A percentile compares a stretch with the other conserved stretches of the same genome.
Conservation (phyloP, 2,888 invertebrate species). For the Acleris literana region DNA sequence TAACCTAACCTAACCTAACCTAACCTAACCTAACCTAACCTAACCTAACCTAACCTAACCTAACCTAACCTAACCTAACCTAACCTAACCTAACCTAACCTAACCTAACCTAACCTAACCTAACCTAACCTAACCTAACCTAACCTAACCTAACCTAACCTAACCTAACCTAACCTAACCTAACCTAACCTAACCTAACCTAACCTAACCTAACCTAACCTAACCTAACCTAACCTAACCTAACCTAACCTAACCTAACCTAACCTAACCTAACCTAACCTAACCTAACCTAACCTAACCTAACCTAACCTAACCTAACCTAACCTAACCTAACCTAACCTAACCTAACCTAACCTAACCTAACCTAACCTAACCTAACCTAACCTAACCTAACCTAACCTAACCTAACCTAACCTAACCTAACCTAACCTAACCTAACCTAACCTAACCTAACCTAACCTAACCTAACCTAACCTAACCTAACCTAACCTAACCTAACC, state of each 20-base stretch:
- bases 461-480: constrained; percentile 4
- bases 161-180: constrained; percentile 20
- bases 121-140: constrained; percentile 20
- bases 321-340: constrained; percentile 20
- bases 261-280: constrained; percentile 20
- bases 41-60: too few species aligned
- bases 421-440: constrained; percentile 20
- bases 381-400: constrained; percentile 20
- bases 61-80: too few species aligned
- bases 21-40: too few species aligned
- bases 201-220: constrained; percentile 20
- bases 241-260: constrained; percentile 20
- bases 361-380: constrained; percentile 20
- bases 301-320: constrained; percentile 20
- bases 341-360: constrained; percentile 20
- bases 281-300: constrained; percentile 20
- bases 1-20: too few species aligned
- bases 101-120: constrained; percentile 20
- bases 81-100: constrained; percentile 18
- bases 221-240: constrained; percentile 20
- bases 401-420: constrained; percentile 20
- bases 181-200: constrained; percentile 20
- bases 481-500: too few species aligned
- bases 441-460: constrained; percentile 16
- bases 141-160: constrained; percentile 20